A percentile compares a stretch with the other conserved stretches of the same genome.
Conservation (phyloP, 2,888 invertebrate species). For the Caenorhabditis sp. region DNA sequence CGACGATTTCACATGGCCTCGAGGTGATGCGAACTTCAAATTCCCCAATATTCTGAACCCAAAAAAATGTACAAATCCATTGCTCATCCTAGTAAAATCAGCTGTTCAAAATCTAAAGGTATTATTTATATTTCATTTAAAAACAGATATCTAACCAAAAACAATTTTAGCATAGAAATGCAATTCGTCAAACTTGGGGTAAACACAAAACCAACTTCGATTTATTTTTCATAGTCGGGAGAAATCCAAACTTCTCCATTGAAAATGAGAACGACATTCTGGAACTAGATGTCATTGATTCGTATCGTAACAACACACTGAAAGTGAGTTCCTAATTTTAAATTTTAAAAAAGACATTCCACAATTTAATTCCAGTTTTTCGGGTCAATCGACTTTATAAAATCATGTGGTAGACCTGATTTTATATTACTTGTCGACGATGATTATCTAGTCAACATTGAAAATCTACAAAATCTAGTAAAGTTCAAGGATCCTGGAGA, state of each 20-base stretch:
- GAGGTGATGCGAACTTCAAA: neutral
- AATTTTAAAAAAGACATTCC: neutral
- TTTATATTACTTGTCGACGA: constrained; percentile 66
- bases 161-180: neutral
- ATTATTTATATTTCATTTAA: neutral
- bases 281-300: constrained; percentile 53
- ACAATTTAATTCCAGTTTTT: constrained; percentile 32
- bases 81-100: neutral
- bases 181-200: neutral
- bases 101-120: neutral
- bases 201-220: neutral
- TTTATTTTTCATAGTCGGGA: neutral
- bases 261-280: constrained; percentile 44
- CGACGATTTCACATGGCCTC: neutral
- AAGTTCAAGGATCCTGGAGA: constrained; percentile 15
- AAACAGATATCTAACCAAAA: neutral
- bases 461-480: constrained; percentile 45
- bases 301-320: constrained; percentile 62
- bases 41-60: neutral
- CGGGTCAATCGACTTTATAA: constrained; percentile 23
- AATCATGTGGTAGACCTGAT: constrained; percentile 41
- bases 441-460: constrained; percentile 61
- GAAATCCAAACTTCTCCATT: too few species aligned
- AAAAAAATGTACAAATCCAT: neutral
- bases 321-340: constrained; percentile 44